Percentiles rank a stretch among this genome's conserved stretches.
These are phyloP conservation scores for Pterostichus madidus DNA, from an alignment of 2,888 invertebrate genomes.

Conservation along the genomic window DNA sequence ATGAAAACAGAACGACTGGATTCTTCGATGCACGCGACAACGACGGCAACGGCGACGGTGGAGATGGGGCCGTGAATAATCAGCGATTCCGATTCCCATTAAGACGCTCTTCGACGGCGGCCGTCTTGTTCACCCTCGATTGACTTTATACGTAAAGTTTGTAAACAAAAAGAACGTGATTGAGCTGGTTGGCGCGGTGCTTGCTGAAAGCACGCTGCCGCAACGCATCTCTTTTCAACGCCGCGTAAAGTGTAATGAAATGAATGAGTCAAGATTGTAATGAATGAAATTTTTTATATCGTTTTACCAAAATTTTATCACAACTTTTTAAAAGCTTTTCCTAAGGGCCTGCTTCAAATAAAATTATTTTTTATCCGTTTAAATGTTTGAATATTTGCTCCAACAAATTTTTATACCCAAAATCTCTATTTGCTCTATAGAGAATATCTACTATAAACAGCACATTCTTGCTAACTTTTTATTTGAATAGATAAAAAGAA, in stretches of 20 bases:
- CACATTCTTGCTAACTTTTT: too few species aligned
- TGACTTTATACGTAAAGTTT: constrained; percentile 74
- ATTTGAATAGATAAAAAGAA: too few species aligned
- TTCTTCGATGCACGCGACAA: not conserved
- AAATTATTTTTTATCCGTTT: too few species aligned
- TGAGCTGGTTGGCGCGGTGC: constrained; percentile 65
- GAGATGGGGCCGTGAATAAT: constrained; percentile 72
- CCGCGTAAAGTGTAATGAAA: constrained; percentile 24
- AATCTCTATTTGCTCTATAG: too few species aligned
- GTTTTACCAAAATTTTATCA: not conserved
- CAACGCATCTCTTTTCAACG: constrained; percentile 4
- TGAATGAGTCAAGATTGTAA: not conserved
- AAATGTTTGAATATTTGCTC: too few species aligned
- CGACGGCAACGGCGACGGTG: not conserved
- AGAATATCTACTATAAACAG: too few species aligned
- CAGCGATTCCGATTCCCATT: constrained; percentile 73
- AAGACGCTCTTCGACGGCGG: constrained; percentile 71
- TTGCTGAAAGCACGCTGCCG: constrained; percentile 14
- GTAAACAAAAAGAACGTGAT: constrained; percentile 73
- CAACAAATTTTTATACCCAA: too few species aligned
- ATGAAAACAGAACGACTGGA: constrained; percentile 56
- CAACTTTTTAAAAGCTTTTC: not conserved
- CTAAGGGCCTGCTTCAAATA: not conserved
- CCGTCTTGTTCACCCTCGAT: constrained; percentile 71
- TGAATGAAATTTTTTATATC: constrained; percentile 14